phyloP scores from a whole-genome alignment of 2,797 vertebrate genomes.

The Botia kubotai region DNA sequence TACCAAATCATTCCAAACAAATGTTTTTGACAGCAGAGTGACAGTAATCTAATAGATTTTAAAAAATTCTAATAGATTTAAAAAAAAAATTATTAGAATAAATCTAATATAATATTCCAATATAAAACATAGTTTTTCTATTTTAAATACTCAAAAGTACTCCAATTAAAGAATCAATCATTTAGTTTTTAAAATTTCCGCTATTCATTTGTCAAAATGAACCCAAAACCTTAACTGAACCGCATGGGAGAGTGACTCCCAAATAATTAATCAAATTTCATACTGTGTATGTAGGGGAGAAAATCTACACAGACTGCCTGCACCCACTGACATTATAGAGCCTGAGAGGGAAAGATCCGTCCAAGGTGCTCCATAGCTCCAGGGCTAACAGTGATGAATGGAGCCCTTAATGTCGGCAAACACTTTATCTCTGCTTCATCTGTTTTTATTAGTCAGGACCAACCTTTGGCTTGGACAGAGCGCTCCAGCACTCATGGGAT shows the following conservation, averaged over 20 bases:
- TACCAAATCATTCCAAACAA: too few relatives aligned
- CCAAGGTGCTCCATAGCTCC: slow-evolving; percentile 82
- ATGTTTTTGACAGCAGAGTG: too few relatives aligned
- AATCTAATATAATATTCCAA: too few relatives aligned
- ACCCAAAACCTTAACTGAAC: slow-evolving; percentile 8
- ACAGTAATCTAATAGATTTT: too few relatives aligned
- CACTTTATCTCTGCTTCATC: slow-evolving; percentile 88
- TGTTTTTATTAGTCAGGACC: slow-evolving; percentile 85
- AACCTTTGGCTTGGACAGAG: slow-evolving; percentile 82
- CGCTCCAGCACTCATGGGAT: slow-evolving; percentile 78
- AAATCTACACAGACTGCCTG: slow-evolving; percentile 29
- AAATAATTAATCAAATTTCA: slow-evolving; percentile 40
- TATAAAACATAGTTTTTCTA: too few relatives aligned
- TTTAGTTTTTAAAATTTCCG: not conserved
- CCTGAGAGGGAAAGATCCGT: slow-evolving; percentile 51
- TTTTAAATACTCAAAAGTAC: too few relatives aligned
- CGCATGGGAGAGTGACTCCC: slow-evolving; percentile 20
- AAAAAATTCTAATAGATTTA: too few relatives aligned
- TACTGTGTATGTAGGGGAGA: slow-evolving; percentile 15
- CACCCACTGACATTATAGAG: slow-evolving; percentile 68
- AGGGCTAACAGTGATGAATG: slow-evolving; percentile 85
- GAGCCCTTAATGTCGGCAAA: slow-evolving; percentile 85
- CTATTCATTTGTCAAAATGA: slow-evolving; percentile 10
- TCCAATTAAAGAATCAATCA: too few relatives aligned
- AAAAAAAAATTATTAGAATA: too few relatives aligned